Base-by-base conservation (phyloP, 2,888 invertebrate genomes). In the Rutpela maculata region DNA sequence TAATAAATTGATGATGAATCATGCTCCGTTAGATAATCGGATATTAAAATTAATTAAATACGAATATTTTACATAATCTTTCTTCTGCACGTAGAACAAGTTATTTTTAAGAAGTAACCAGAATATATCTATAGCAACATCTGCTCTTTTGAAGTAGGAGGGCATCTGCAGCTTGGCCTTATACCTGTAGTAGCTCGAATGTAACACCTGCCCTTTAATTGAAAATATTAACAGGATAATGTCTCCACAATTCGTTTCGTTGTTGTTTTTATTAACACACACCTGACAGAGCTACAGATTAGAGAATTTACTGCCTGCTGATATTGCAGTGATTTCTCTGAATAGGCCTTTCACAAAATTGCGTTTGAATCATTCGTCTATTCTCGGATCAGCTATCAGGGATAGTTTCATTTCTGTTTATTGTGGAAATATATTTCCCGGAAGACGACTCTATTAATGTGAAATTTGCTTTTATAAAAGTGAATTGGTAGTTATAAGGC, bases 181-280 rank as follows among this genome's bases (percentile, higher is more conserved):
- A 72, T 78, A 78, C 78, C 78, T 78, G 78, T 71, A 68, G 75
- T 78, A 72, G 75, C 75, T 68, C 68, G 66, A 68, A 69, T 26
- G 63, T 71, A 75, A 50, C 78, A 78, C 78, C 78, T 78, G 78
- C 78, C 72, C 59, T 63, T 59, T 78, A 78, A 78, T 78, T 78
- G 78, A 78, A 75, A 75, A 75, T 63, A 72, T 75, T 75, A 75
- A 69, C 72, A 68, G 78, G 72, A 75, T 78, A 78, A 62, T 69
- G 63, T 75, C 72, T 55, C 65, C 69, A 69, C 68, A 75, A 50
- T 77, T 59, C 50, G 68, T 59, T 18, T 66, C 7, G 59, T 59
- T 19, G 71, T 57, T 70, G 66, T 70, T 71, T 73, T 77, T 77
- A 70, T 69, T 55, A 73, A 73, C 56, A 35, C 59, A 63, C 74